Evolutionary conservation across 2,113 vertebrate species (phyloP).

Genomic region (Microcebus murinus): DNA sequence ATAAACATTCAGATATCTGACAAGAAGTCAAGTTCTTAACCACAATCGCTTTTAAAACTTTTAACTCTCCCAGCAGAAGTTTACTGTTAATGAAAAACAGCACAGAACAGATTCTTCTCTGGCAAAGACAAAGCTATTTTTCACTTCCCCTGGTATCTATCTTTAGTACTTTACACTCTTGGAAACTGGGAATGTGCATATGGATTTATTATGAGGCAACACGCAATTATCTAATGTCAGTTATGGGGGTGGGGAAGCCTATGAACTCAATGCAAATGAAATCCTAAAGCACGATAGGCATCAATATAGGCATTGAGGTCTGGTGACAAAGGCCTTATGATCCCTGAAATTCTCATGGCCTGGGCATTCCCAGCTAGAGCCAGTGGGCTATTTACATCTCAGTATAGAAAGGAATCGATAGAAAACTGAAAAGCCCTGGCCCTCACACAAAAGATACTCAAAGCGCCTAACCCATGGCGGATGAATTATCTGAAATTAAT

Average conservation of each 20-base stretch:
- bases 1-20: constrained; percentile 30
- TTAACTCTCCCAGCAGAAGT: constrained; percentile 54
- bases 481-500: constrained; percentile 26
- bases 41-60: constrained; percentile 64
- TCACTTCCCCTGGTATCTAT: constrained; percentile 70
- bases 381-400: constrained; percentile 69
- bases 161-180: constrained; percentile 73
- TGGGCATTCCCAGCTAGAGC: constrained; percentile 31
- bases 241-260: constrained; percentile 35
- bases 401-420: constrained; percentile 32
- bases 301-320: constrained; percentile 76
- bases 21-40: constrained; percentile 69
- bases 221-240: constrained; percentile 71
- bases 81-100: constrained; percentile 71
- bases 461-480: not conserved
- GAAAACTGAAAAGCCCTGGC: constrained; percentile 10
- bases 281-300: constrained; percentile 45
- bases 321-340: constrained; percentile 74
- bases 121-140: constrained; percentile 64
- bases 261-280: constrained; percentile 74
- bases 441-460: constrained; percentile 4
- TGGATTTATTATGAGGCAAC: constrained; percentile 72
- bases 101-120: constrained; percentile 44
- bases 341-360: constrained; percentile 48
- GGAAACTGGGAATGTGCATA: constrained; percentile 53